phyloP scores from a whole-genome alignment of 2,113 vertebrate species.

The Phasianus colchicus region DNA sequence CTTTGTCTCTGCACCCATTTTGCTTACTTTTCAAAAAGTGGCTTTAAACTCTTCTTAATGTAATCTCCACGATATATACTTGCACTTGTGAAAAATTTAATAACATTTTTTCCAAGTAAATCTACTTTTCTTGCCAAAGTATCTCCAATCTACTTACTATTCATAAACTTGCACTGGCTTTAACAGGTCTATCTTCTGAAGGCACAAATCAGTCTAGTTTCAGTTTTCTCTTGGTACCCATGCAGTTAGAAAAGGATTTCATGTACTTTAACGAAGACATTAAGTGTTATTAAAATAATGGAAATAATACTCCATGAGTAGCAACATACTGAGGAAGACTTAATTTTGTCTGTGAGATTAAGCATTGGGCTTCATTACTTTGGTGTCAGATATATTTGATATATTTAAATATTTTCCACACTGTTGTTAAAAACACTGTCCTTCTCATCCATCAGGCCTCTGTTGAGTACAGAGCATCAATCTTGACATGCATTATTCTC shows the following conservation, averaged over 20 bases:
- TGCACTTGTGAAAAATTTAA: not conserved
- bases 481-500: not conserved
- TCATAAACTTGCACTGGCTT: not conserved
- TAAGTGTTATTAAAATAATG: not conserved
- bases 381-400: not conserved
- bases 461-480: fast-evolving
- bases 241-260: not conserved
- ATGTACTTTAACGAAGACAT: not conserved
- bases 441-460: not conserved
- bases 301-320: not conserved
- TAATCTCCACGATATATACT: not conserved
- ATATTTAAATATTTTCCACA: fast-evolving
- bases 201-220: not conserved
- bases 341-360: not conserved
- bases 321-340: not conserved
- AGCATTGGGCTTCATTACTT: not conserved
- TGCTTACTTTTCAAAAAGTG: not conserved
- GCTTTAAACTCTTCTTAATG: not conserved
- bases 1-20: not conserved
- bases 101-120: not conserved
- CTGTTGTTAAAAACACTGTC: not conserved
- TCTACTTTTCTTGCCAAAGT: not conserved
- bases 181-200: not conserved
- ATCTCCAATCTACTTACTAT: not conserved
- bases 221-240: not conserved